Evolutionary conservation across 1,140 invertebrate species (phyloP).

Genomic region (Zaprionus nigranus): DNA sequence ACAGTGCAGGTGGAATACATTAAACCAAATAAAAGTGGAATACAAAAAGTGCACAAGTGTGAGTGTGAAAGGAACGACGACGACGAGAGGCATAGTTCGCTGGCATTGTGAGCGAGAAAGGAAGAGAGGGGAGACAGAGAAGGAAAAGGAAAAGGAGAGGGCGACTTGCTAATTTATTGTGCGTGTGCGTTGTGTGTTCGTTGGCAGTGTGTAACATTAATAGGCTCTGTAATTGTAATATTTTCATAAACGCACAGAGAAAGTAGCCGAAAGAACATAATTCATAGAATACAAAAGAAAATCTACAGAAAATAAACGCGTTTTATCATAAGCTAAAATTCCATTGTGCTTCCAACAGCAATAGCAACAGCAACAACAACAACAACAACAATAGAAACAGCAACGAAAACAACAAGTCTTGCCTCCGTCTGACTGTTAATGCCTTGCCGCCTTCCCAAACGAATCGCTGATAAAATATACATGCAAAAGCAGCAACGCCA

Average conservation of each 20-base stretch:
- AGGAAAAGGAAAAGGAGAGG: conserved; percentile 19
- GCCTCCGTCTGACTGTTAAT: conserved; percentile 37
- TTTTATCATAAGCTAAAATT: conserved; percentile 22
- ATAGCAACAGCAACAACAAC: not conserved
- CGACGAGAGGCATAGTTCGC: conserved; percentile 37
- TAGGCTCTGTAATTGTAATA: conserved; percentile 32
- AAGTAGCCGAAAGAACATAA: not conserved
- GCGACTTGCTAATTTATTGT: conserved; percentile 52
- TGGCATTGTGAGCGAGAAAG: conserved; percentile 39
- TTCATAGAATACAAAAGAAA: not conserved
- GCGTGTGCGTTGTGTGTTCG: conserved; percentile 40
- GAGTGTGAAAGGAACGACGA: conserved; percentile 22
- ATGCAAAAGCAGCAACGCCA: conserved; percentile 39
- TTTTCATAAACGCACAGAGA: conserved; percentile 12
- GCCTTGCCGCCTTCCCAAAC: conserved; percentile 39
- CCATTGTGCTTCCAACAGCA: conserved; percentile 36
- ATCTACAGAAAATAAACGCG: not conserved
- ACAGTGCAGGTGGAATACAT: conserved; percentile 26
- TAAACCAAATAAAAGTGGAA: conserved; percentile 36
- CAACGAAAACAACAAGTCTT: conserved; percentile 31
- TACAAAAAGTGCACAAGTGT: conserved; percentile 29
- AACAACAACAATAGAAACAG: conserved; percentile 20
- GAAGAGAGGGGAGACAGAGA: conserved; percentile 14
- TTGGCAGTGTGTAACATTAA: conserved; percentile 40
- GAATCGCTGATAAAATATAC: conserved; percentile 52